Evolutionary conservation across 23 tunicate species (phyloP), one percentile per base, ranked within the genome.

Genomic region (Trididemnum clinides): DNA sequence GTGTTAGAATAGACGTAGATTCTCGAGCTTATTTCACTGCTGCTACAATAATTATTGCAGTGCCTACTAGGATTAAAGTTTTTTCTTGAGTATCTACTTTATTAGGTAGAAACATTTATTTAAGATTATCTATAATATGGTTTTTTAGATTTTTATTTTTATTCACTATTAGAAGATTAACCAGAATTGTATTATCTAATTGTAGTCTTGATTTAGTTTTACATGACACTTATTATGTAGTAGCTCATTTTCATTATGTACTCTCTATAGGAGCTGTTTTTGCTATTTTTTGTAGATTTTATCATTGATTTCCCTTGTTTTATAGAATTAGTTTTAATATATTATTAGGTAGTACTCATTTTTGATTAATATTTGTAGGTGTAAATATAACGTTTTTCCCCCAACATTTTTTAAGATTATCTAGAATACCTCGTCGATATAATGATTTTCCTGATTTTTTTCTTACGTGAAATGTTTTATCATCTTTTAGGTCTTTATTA

Each of bases 231-330:
- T 80, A 80, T 80, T 80, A 54, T 80, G 84, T 80, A 54, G 84
- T 80, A 35, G 84, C 84, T 80, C 84, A 80, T 58, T 80, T 80
- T 58, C 84, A 80, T 29, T 80, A 80, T 59, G 84, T 80, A 66
- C n/a, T 66, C 10, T 66, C 75, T 66, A 66, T 66, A 66, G 31
- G 75, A 66, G 75, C 75, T 29, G 84, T 58, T 0, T 80, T 59
- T 59, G 71, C 71, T 54, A 58, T 58, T 80, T 27, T 80, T 54
- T 33, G 71, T 0, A 51, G 84, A 51, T 25, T 80, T 32, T 57
- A 19, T 1, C 71, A 54, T 80, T 80, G 28, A 0, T 54, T 33
- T 59, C 50, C 71, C 12, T 35, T 80, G 26, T 80, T 80, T 80
- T 25, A 15, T 80, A 34, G 77, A 27, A 0, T 80, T 0, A 28